Conservation (phyloP, 2,113 vertebrate genomes). For the Clarias batrachus region DNA sequence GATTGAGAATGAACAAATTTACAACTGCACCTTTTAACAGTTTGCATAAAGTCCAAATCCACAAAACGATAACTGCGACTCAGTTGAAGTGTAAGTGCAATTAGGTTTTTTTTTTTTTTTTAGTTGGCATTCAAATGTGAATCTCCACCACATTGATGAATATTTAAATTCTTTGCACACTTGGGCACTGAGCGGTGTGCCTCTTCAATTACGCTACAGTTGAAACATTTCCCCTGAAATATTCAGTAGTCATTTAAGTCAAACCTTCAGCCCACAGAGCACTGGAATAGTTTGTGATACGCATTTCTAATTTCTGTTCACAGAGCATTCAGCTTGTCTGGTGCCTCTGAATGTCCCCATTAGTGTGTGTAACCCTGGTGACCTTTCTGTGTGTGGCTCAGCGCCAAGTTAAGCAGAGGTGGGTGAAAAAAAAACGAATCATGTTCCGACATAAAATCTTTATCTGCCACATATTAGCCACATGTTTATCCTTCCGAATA, state of each 20-base stretch:
- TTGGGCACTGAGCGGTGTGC: constrained; percentile 31
- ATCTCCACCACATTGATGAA: constrained; percentile 6
- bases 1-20: constrained; percentile 15
- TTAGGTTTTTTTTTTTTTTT: neutral
- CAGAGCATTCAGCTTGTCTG: constrained; percentile 35
- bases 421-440: constrained; percentile 27
- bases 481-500: constrained; percentile 32
- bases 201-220: constrained; percentile 31
- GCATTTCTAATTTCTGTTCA: constrained; percentile 39
- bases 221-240: constrained; percentile 51
- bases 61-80: neutral
- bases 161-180: constrained; percentile 46
- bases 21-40: neutral
- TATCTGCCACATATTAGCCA: constrained; percentile 29
- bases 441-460: constrained; percentile 22
- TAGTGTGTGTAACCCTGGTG: constrained; percentile 21
- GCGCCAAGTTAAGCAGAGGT: constrained; percentile 17
- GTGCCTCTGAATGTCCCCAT: constrained; percentile 17
- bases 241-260: constrained; percentile 53
- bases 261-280: constrained; percentile 26
- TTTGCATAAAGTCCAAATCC: neutral
- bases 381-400: constrained; percentile 15
- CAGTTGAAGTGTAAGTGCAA: constrained; percentile 6
- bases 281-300: constrained; percentile 35
- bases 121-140: constrained; percentile 8